phyloP scores from a whole-genome alignment of 2,113 vertebrate genomes.

The Tyto alba region DNA sequence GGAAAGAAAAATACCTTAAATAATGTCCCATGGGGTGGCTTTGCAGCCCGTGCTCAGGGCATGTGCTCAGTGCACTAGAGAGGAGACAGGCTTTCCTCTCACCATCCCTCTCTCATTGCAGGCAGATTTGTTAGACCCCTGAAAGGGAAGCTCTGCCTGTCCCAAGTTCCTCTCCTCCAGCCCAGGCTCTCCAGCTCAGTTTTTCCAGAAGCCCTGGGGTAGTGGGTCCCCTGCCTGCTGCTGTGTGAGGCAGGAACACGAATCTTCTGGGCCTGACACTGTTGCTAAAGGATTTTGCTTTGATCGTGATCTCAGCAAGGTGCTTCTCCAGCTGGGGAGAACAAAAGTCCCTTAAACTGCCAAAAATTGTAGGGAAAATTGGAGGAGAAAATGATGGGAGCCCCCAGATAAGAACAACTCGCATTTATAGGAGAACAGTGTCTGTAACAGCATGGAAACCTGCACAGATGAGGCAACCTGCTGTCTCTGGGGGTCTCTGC shows the following conservation, averaged over 20 bases:
- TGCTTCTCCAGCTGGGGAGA: background rate
- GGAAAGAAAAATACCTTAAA: background rate
- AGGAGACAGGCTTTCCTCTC: background rate
- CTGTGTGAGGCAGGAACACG: background rate
- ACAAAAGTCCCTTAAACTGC: background rate
- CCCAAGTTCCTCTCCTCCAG: background rate
- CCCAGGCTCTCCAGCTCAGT: background rate
- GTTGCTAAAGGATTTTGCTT: conserved; percentile 4
- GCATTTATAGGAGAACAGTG: background rate
- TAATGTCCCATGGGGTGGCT: background rate
- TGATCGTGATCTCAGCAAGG: background rate
- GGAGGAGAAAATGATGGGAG: background rate
- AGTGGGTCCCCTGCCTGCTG: background rate
- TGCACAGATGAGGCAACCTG: background rate
- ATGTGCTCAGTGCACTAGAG: accelerated
- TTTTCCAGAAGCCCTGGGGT: background rate
- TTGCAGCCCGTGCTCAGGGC: background rate
- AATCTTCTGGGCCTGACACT: background rate
- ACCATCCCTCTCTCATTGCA: background rate
- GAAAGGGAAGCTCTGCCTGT: background rate
- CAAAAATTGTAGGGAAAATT: background rate
- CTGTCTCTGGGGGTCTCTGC: background rate
- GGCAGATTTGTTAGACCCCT: background rate
- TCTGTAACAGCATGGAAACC: background rate
- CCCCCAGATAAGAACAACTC: background rate